These are phyloP conservation scores for Amblyjoppa proteus DNA, from an alignment of 2,888 invertebrate genomes.

Conservation along the genomic window DNA sequence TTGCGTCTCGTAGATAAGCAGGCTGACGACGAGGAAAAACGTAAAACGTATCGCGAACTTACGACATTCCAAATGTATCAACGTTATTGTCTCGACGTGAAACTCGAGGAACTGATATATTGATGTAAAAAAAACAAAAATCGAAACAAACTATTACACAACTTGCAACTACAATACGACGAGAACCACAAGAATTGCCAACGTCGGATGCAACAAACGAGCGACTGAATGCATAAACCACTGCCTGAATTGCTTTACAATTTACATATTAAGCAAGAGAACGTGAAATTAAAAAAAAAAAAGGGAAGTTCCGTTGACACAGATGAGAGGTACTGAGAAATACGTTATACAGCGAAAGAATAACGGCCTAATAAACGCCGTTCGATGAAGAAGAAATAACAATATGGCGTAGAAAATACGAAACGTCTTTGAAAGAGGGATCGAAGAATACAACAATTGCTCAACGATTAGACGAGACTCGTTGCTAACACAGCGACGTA, in stretches of 20 bases:
- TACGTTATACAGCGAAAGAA: conserved; percentile 66
- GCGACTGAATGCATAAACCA: conserved; percentile 59
- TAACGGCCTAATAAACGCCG: conserved; percentile 55
- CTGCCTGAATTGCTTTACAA: conserved; percentile 65
- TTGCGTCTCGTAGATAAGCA: not conserved
- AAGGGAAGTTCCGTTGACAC: not conserved
- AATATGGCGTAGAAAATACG: conserved; percentile 6
- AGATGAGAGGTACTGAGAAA: conserved; percentile 13
- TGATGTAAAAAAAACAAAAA: conserved; percentile 11
- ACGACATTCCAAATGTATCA: conserved; percentile 61
- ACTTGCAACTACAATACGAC: conserved; percentile 12
- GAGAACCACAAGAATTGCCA: conserved; percentile 33
- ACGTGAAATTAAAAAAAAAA: not conserved
- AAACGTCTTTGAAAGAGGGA: conserved; percentile 7
- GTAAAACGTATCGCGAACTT: conserved; percentile 35
- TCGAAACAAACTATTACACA: not conserved
- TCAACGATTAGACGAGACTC: conserved; percentile 63
- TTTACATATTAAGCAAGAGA: conserved; percentile 42
- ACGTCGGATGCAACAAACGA: conserved; percentile 38
- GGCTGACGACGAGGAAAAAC: not conserved
- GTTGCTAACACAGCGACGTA: conserved; percentile 5
- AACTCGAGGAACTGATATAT: conserved; percentile 63
- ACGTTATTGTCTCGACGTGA: conserved; percentile 62
- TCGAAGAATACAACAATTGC: conserved; percentile 51
- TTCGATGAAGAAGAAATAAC: conserved; percentile 7